Conservation (phyloP, 2,113 vertebrate species). For the Amazona guildingii region DNA sequence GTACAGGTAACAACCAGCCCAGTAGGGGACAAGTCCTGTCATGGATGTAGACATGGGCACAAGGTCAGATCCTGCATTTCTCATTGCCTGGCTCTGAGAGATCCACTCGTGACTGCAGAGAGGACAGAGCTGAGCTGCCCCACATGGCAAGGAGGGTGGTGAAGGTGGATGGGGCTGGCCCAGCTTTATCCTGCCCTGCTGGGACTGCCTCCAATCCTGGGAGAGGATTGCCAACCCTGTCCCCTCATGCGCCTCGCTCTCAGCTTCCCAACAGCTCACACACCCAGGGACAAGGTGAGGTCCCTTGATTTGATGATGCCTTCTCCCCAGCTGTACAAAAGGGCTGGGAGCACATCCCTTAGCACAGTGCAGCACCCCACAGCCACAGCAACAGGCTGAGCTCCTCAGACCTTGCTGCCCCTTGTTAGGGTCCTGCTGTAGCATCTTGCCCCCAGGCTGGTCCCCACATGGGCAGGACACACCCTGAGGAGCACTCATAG, state of each 20-base stretch:
- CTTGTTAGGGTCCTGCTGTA: fast-evolving
- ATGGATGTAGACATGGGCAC: background rate
- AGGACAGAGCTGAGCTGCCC: background rate
- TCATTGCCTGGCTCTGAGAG: fast-evolving
- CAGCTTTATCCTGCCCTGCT: background rate
- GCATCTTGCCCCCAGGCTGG: background rate
- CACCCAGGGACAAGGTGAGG: background rate
- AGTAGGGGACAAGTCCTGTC: background rate
- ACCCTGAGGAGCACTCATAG: background rate
- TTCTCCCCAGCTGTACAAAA: background rate
- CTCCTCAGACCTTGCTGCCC: background rate
- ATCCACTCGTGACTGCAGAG: background rate
- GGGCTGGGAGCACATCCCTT: background rate
- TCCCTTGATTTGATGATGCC: fast-evolving
- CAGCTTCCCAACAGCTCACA: background rate
- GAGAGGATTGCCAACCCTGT: background rate
- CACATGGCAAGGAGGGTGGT: background rate
- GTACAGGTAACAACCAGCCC: background rate
- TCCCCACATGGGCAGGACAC: background rate
- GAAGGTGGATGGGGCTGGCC: background rate
- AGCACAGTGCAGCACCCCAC: background rate
- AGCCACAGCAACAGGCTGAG: background rate
- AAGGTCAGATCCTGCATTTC: background rate
- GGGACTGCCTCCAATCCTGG: background rate
- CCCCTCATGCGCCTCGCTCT: background rate